Evolutionary conservation across 2,888 invertebrate species (phyloP).

Genomic region (Drosophila meridionalis): DNA sequence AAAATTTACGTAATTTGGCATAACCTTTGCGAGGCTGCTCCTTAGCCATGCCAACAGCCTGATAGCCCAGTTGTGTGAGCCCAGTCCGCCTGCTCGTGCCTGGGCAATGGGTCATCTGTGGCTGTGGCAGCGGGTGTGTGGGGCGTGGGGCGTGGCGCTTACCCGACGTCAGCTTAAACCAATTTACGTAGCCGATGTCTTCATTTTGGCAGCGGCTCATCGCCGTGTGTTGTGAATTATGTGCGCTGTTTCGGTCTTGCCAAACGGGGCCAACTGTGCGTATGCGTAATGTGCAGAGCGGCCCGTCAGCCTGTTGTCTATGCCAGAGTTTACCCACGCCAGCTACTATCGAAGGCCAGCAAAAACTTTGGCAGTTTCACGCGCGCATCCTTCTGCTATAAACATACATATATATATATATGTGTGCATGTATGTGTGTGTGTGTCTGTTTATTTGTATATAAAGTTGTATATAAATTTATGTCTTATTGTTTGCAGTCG

Average conservation of each 20-base stretch:
- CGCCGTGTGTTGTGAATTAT: conserved; percentile 80
- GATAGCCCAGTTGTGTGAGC: conserved; percentile 42
- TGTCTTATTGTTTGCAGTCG: conserved; percentile 80
- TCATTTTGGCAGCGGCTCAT: conserved; percentile 65
- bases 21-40: conserved; percentile 60
- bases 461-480: conserved; percentile 76
- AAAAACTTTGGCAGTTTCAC: conserved; percentile 42
- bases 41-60: conserved; percentile 28
- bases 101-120: conserved; percentile 68
- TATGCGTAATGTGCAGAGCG: conserved; percentile 71
- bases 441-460: neutral
- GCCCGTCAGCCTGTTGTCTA: conserved; percentile 47
- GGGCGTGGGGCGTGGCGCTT: conserved; percentile 20
- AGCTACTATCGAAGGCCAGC: conserved; percentile 13
- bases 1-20: conserved; percentile 80
- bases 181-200: conserved; percentile 80
- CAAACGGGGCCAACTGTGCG: conserved; percentile 69
- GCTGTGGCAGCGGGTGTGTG: neutral
- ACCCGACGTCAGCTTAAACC: conserved; percentile 77
- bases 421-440: neutral
- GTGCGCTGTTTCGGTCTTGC: conserved; percentile 41
- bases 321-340: conserved; percentile 7
- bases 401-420: conserved; percentile 6
- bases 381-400: conserved; percentile 44
- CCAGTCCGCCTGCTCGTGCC: conserved; percentile 19